A percentile compares a stretch with the other conserved stretches of the same genome.
Conservation (phyloP, 2,888 invertebrate genomes). For the Pollenia angustigena region DNA sequence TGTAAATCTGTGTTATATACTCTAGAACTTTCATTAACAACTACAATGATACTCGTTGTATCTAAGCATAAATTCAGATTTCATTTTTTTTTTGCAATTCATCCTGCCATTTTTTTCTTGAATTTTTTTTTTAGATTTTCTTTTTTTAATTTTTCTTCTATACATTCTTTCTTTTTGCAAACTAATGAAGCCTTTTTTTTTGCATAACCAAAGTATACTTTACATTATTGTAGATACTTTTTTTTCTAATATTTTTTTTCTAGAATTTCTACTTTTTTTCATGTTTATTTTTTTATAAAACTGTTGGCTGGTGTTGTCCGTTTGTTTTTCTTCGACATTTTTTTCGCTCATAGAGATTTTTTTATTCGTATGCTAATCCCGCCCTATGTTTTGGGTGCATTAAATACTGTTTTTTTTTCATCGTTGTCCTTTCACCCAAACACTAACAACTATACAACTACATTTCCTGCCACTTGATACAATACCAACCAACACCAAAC, state of each 20-base stretch:
- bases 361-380: conserved; percentile 73
- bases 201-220: conserved; percentile 61
- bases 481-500: conserved; percentile 52
- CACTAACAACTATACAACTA: conserved; percentile 55
- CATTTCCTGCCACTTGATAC: conserved; percentile 67
- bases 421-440: conserved; percentile 61
- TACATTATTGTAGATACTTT: conserved; percentile 65
- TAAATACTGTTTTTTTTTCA: conserved; percentile 70
- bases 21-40: conserved; percentile 69
- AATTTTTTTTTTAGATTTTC: conserved; percentile 45
- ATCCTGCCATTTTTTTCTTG: conserved; percentile 48
- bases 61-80: conserved; percentile 54
- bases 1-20: conserved; percentile 53
- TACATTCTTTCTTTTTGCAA: conserved; percentile 42
- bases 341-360: conserved; percentile 42
- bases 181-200: conserved; percentile 68
- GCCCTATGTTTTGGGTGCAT: conserved; percentile 71
- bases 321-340: conserved; percentile 42
- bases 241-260: conserved; percentile 43
- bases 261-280: conserved; percentile 48
- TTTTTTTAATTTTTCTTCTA: conserved; percentile 43
- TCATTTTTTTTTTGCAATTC: conserved; percentile 23
- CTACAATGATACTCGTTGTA: conserved; percentile 64
- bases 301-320: conserved; percentile 57
- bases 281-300: conserved; percentile 60